These are phyloP conservation scores for Drosophila acutilabella DNA, from an alignment of 2,888 invertebrate genomes.

Conservation along the genomic window DNA sequence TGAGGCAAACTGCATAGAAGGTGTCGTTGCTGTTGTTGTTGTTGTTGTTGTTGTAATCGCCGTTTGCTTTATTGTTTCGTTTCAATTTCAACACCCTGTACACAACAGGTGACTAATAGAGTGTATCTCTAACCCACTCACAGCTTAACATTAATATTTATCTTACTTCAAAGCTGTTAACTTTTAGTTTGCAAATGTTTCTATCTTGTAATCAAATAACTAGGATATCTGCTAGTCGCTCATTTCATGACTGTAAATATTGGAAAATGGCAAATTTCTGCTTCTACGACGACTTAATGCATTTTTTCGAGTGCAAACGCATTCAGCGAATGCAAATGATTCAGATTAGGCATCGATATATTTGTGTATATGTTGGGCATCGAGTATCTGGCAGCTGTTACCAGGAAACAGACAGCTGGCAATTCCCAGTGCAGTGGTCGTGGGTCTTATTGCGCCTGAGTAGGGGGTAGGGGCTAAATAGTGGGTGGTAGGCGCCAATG, in stretches of 20 bases:
- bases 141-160: too few relatives aligned
- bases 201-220: neutral
- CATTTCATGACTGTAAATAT: conserved; percentile 53
- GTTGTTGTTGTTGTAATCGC: conserved; percentile 65
- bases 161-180: neutral
- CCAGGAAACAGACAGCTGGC: conserved; percentile 18
- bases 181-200: neutral
- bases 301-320: conserved; percentile 36
- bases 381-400: conserved; percentile 13
- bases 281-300: conserved; percentile 13
- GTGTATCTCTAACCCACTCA: conserved; percentile 3
- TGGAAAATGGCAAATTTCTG: conserved; percentile 42
- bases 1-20: conserved; percentile 57
- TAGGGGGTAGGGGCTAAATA: neutral
- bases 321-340: conserved; percentile 34
- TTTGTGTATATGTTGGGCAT: neutral
- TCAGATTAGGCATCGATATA: conserved; percentile 31
- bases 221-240: conserved; percentile 23
- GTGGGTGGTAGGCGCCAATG: conserved; percentile 50
- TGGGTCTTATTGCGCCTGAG: neutral
- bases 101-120: neutral
- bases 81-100: conserved; percentile 47
- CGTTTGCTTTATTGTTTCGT: conserved; percentile 57
- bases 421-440: conserved; percentile 12
- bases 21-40: conserved; percentile 58